Evolutionary conservation across 2,113 vertebrate species (phyloP).

Genomic region (Dicentrarchus labrax): DNA sequence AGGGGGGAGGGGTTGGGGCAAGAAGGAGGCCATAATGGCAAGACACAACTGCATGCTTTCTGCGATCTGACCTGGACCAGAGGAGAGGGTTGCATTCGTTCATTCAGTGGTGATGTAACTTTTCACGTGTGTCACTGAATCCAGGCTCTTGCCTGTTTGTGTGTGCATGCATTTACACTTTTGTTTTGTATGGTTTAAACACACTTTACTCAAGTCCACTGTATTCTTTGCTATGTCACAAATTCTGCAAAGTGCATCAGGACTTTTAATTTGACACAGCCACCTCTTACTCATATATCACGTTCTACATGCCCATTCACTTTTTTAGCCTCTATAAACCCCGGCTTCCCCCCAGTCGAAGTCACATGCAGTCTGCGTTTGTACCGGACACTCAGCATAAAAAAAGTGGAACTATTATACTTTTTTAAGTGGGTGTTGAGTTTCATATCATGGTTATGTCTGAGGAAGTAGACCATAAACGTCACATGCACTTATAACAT

Average conservation of each 20-base stretch:
- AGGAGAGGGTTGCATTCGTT: conserved; percentile 48
- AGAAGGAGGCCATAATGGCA: conserved; percentile 18
- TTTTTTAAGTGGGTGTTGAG: conserved; percentile 49
- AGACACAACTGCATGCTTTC: conserved; percentile 29
- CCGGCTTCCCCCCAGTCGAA: conserved; percentile 17
- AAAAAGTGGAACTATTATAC: conserved; percentile 77
- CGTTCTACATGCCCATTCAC: conserved; percentile 4
- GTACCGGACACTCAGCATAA: conserved; percentile 75
- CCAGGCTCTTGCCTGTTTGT: background rate
- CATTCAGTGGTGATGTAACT: conserved; percentile 51
- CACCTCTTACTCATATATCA: conserved; percentile 4
- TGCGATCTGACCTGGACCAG: conserved; percentile 21
- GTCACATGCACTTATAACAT: conserved; percentile 60
- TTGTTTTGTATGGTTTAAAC: background rate
- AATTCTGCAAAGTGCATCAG: background rate
- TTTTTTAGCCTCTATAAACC: conserved; percentile 43
- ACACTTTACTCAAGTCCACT: background rate
- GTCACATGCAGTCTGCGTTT: conserved; percentile 75
- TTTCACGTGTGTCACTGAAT: conserved; percentile 31
- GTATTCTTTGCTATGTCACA: background rate
- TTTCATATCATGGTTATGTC: conserved; percentile 66
- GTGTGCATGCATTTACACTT: conserved; percentile 4
- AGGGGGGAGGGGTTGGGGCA: background rate
- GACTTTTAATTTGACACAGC: background rate
- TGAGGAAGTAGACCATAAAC: conserved; percentile 67